Conservation (phyloP, 2,797 vertebrate genomes). For the Serranus cabrilla region DNA sequence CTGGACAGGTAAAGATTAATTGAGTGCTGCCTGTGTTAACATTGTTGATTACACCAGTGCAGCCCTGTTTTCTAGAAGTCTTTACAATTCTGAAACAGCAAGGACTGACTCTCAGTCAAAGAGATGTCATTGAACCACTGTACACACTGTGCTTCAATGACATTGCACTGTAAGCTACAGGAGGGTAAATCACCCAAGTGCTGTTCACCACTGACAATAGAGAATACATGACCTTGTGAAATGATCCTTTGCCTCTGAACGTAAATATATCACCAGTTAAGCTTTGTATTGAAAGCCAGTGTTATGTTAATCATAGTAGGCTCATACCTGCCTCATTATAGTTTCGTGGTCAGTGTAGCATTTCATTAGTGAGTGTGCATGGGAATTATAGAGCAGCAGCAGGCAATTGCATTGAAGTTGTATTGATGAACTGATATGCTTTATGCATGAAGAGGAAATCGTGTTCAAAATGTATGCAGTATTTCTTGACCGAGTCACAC, state of each 20-base stretch:
- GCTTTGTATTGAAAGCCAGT: slow-evolving; percentile 30
- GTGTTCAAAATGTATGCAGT: slow-evolving; percentile 32
- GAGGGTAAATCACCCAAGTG: not conserved
- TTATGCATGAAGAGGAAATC: slow-evolving; percentile 18
- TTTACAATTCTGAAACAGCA: not conserved
- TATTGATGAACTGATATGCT: slow-evolving; percentile 37
- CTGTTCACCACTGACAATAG: not conserved
- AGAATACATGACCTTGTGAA: slow-evolving; percentile 24
- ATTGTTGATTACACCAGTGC: not conserved
- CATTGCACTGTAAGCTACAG: not conserved
- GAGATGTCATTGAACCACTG: not conserved
- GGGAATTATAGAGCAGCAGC: slow-evolving; percentile 28
- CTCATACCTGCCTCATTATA: slow-evolving; percentile 53
- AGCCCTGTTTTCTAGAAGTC: not conserved
- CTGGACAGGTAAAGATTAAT: not conserved
- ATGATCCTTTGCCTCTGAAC: slow-evolving; percentile 16
- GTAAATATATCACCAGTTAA: slow-evolving; percentile 27
- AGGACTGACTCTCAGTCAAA: no score
- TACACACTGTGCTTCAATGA: not conserved
- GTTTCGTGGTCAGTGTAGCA: slow-evolving; percentile 64
- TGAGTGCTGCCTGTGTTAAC: not conserved
- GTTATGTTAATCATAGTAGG: slow-evolving; percentile 51
- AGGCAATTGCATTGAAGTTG: slow-evolving; percentile 13
- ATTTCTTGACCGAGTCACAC: slow-evolving; percentile 14
- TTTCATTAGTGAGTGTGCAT: slow-evolving; percentile 56